A percentile compares a stretch with the other conserved stretches of the same genome.
These are phyloP conservation scores for Branchipolynoe longqiensis DNA, from an alignment of 2,888 invertebrate species.

Conservation along the genomic window DNA sequence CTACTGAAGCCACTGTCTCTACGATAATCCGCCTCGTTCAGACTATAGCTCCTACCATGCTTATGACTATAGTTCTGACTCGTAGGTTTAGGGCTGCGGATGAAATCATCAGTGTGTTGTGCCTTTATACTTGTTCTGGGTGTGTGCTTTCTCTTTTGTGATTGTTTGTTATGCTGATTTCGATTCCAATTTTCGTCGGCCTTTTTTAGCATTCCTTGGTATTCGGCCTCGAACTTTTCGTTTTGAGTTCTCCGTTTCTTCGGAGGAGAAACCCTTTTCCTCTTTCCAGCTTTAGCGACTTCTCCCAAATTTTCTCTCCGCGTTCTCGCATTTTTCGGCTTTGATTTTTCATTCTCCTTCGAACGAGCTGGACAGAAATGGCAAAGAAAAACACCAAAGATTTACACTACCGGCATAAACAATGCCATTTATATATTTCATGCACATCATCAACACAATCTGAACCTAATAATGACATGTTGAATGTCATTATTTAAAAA, in stretches of 20 bases:
- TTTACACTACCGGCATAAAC: no score
- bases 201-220: neutral
- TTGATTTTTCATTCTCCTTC: neutral
- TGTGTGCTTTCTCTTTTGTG: neutral
- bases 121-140: neutral
- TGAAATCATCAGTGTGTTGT: neutral
- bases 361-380: neutral
- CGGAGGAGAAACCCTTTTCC: neutral
- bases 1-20: no score
- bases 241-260: conserved; percentile 19
- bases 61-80: neutral
- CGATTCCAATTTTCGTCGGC: neutral
- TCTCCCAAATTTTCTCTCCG: neutral
- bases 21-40: no score
- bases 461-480: no score
- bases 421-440: no score
- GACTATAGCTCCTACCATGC: no score
- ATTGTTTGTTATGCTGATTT: neutral
- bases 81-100: neutral
- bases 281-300: neutral
- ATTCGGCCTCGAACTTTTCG: conserved; percentile 26
- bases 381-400: neutral
- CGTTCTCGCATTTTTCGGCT: neutral
- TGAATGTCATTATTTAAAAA: no score
- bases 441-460: no score